phyloP scores from a whole-genome alignment of 2,797 vertebrate species.

The Gymnoscopelus microlampas region DNA sequence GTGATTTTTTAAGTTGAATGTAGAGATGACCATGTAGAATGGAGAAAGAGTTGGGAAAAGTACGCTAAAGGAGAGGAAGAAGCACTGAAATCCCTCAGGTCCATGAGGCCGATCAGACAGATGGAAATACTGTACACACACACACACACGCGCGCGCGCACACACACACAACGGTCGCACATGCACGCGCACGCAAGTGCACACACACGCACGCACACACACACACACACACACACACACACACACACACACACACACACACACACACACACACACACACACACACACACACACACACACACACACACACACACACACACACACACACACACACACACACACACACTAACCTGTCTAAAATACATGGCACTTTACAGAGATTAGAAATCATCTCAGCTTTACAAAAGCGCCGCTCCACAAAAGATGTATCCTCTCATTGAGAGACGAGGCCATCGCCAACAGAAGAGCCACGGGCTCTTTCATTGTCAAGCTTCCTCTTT shows the following conservation, averaged over 20 bases:
- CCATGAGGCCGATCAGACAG: no score
- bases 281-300: constrained; percentile 16
- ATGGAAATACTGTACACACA: no score
- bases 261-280: constrained; percentile 1
- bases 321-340: constrained; percentile 6
- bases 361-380: constrained; percentile 64
- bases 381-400: constrained; percentile 62
- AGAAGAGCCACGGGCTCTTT: constrained; percentile 56
- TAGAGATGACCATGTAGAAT: constrained; percentile 9
- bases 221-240: not conserved
- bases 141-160: no score
- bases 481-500: constrained; percentile 66
- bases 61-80: no score
- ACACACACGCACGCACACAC: no score
- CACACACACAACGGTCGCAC: no score
- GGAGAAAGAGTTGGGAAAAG: not conserved
- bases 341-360: constrained; percentile 51
- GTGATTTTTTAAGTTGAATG: no score
- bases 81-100: no score
- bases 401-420: constrained; percentile 64
- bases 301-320: constrained; percentile 6
- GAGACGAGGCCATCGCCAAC: constrained; percentile 42
- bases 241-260: not conserved
- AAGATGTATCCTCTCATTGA: constrained; percentile 71
- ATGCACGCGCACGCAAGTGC: no score